A percentile compares a stretch with the other conserved stretches of the same genome.
phyloP scores from a whole-genome alignment of 2,888 invertebrate species.

The Limenitis camilla region DNA sequence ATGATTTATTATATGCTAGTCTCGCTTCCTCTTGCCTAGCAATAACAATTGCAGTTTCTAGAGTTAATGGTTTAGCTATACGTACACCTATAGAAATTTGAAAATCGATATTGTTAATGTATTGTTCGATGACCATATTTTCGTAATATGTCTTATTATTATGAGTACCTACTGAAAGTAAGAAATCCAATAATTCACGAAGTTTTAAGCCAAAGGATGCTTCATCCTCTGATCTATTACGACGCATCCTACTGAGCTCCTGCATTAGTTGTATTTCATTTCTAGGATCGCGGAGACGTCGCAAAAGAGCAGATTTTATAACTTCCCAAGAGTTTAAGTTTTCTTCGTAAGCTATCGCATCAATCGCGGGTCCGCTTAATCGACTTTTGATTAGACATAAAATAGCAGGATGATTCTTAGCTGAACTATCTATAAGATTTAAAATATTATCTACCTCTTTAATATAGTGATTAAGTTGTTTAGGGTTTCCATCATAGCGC shows the following conservation, averaged over 20 bases:
- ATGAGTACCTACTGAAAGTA: background rate
- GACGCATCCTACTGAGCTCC: background rate
- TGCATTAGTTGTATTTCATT: background rate
- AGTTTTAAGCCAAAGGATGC: background rate
- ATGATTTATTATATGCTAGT: too few relatives aligned
- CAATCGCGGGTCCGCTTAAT: background rate
- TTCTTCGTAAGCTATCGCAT: background rate
- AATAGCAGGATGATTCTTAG: background rate
- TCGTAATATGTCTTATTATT: background rate
- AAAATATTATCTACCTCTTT: background rate
- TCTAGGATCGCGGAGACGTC: background rate
- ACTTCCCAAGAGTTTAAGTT: background rate
- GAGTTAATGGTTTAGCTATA: background rate
- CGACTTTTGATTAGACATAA: background rate
- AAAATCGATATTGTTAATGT: background rate
- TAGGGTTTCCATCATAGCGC: too few relatives aligned
- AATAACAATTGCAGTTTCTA: background rate
- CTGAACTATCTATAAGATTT: background rate
- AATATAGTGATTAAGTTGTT: too few relatives aligned
- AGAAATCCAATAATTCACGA: background rate
- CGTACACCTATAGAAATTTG: background rate
- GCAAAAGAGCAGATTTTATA: background rate
- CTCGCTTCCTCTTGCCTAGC: background rate
- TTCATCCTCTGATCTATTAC: background rate
- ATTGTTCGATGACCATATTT: too few relatives aligned